A percentile compares a stretch with the other conserved stretches of the same genome.
phyloP scores from a whole-genome alignment of 2,888 invertebrate species.

The Campoletis raptor region DNA sequence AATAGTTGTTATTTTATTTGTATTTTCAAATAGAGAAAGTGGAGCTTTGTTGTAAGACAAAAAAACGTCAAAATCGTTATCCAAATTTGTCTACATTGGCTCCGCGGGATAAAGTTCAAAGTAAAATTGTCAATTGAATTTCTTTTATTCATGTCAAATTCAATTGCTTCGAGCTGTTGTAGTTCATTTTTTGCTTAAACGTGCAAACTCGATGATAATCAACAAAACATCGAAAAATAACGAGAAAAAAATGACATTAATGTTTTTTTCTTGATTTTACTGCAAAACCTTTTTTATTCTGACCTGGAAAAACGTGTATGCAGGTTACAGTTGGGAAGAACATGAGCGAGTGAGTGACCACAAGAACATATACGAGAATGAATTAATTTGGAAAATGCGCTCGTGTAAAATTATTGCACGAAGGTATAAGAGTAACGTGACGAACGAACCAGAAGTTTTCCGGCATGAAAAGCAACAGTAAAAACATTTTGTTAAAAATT shows the following conservation, averaged over 20 bases:
- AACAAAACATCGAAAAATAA: not conserved
- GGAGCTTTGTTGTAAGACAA: no score
- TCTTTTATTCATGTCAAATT: not conserved
- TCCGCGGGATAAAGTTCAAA: not conserved
- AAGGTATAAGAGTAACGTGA: not conserved
- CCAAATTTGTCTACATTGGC: not conserved
- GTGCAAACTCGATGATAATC: not conserved
- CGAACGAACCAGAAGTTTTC: not conserved
- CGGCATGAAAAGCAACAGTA: conserved; percentile 6
- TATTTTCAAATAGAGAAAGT: not conserved
- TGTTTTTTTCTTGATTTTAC: not conserved
- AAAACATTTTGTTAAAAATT: conserved; percentile 31
- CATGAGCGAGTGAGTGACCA: conserved; percentile 22
- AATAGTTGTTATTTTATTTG: not conserved
- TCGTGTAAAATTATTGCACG: conserved; percentile 16
- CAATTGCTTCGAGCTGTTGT: not conserved
- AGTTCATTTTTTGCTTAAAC: not conserved
- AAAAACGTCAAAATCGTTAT: not conserved
- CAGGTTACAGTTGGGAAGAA: not conserved
- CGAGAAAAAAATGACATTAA: not conserved
- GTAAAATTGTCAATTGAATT: not conserved
- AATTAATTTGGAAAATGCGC: conserved; percentile 41
- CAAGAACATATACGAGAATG: conserved; percentile 50
- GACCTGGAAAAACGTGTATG: conserved; percentile 12
- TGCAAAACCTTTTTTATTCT: not conserved